A percentile compares a stretch with the other conserved stretches of the same genome.
Evolutionary conservation across 2,888 invertebrate genomes (phyloP).

Genomic region (Caenorhabditis sp.): DNA sequence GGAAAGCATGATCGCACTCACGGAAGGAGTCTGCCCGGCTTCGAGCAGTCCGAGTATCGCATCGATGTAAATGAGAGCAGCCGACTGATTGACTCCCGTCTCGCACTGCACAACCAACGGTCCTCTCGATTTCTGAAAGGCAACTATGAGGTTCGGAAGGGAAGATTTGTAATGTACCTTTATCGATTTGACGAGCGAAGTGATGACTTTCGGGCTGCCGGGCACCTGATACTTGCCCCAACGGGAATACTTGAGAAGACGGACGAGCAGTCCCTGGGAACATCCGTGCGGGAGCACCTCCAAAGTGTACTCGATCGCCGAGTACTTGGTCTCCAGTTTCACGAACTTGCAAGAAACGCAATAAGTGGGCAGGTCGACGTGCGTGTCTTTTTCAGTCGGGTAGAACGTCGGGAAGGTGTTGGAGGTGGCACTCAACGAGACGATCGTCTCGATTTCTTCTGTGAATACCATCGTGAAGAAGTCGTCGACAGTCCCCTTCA

Average conservation of each 20-base stretch:
- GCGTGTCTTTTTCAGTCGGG: background rate
- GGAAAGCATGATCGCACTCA: too few species aligned
- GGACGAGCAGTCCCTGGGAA: background rate
- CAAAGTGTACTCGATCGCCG: conserved; percentile 1
- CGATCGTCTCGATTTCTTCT: conserved; percentile 26
- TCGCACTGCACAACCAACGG: conserved; percentile 21
- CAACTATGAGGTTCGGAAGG: background rate
- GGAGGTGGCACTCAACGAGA: background rate
- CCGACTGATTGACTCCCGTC: conserved; percentile 22
- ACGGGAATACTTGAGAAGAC: background rate
- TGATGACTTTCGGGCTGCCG: conserved; percentile 10
- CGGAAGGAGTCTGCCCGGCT: background rate
- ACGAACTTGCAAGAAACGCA: background rate
- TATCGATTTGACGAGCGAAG: background rate
- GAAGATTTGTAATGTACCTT: background rate
- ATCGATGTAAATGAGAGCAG: conserved; percentile 2
- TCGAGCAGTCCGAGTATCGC: conserved; percentile 1
- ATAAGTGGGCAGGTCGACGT: background rate
- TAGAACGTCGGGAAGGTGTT: background rate
- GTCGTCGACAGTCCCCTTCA: conserved; percentile 7
- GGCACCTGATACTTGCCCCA: conserved; percentile 21
- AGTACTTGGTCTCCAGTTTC: background rate
- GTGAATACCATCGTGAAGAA: background rate
- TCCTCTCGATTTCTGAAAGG: conserved; percentile 7
- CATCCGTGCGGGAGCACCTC: conserved; percentile 6